Evolutionary conservation across 2,797 vertebrate genomes (phyloP), one percentile per base, ranked within the genome.

Genomic region (Characodon lateralis): DNA sequence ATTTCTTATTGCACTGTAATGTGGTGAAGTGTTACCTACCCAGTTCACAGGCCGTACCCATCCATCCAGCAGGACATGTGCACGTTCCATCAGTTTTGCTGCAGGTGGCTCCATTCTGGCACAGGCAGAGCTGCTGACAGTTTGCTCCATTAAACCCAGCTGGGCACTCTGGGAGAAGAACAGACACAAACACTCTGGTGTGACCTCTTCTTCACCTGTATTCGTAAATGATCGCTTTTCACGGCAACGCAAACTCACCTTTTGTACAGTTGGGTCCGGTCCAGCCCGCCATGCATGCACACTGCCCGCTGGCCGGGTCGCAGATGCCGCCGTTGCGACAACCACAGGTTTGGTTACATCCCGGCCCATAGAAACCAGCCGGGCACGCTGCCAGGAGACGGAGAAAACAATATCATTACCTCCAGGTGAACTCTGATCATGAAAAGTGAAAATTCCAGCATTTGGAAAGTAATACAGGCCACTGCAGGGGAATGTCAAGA

Each of bases 241-340:
- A 73, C 18, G 69, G 73, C 51, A 59, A 75, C 3, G 61, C 77
- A 12, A 87, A 81, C 85, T 94, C 91, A 99, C 98, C 95, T 85
- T 96, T 93, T 82, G 95, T 92, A 92, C 98, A 99, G 59, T 80
- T 90, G 85, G 94, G 83, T 68, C 97, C 98, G 0, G n/a, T 97
- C 98, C 98, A 99, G 3, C 98, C 97, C 0, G 96, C 91, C 0
- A 88, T 72, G 55, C 98, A 99, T 83, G 71, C 90, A 83, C 98
- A 99, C 51, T 55, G 95, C 46, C 98, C 98, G 0, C 86, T 96
- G 79, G 95, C 69, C 0, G 94, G 95, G 90, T 96, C 89, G 87
- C 98, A 99, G 83, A 94, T 90, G 51, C 96, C 97, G 0, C 93
- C 90, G 0, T 98, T 96, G 81, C 83, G 93, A 76, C 98, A 99